phyloP scores from a whole-genome alignment of 2,888 invertebrate species.

The Neoitamus cyanurus region DNA sequence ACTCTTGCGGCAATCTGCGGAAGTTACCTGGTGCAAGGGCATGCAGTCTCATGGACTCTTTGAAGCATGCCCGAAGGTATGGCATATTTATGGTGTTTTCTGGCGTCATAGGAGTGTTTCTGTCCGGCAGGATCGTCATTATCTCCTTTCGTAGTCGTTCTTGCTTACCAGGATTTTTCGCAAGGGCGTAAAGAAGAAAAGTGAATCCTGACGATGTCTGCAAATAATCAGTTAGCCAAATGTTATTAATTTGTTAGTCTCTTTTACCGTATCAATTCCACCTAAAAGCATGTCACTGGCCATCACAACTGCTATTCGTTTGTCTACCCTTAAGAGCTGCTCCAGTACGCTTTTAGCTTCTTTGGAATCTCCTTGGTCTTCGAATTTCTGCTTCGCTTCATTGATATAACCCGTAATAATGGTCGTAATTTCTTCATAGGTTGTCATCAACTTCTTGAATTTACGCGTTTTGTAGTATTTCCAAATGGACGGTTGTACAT shows the following conservation, averaged over 20 bases:
- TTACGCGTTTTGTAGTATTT: slow-evolving; percentile 54
- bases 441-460: slow-evolving; percentile 54
- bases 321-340: slow-evolving; percentile 65
- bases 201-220: slow-evolving; percentile 53
- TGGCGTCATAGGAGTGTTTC: slow-evolving; percentile 64
- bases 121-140: slow-evolving; percentile 64
- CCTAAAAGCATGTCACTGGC: slow-evolving; percentile 57
- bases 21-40: slow-evolving; percentile 72
- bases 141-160: slow-evolving; percentile 72
- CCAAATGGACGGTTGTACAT: slow-evolving; percentile 58
- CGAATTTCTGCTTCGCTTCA: slow-evolving; percentile 57
- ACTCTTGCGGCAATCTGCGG: slow-evolving; percentile 69
- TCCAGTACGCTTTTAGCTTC: slow-evolving; percentile 67
- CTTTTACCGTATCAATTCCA: slow-evolving; percentile 57
- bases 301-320: slow-evolving; percentile 55
- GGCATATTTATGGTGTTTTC: slow-evolving; percentile 67
- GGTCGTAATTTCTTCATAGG: slow-evolving; percentile 54
- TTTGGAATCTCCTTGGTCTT: slow-evolving; percentile 45
- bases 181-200: slow-evolving; percentile 68
- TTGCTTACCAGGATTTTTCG: slow-evolving; percentile 74
- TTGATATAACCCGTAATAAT: slow-evolving; percentile 59
- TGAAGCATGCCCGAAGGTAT: slow-evolving; percentile 79
- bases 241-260: background rate
- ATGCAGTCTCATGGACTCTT: slow-evolving; percentile 75
- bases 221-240: background rate